phyloP scores from a whole-genome alignment of 2,113 vertebrate species.

The Pachypanchax playfairii region DNA sequence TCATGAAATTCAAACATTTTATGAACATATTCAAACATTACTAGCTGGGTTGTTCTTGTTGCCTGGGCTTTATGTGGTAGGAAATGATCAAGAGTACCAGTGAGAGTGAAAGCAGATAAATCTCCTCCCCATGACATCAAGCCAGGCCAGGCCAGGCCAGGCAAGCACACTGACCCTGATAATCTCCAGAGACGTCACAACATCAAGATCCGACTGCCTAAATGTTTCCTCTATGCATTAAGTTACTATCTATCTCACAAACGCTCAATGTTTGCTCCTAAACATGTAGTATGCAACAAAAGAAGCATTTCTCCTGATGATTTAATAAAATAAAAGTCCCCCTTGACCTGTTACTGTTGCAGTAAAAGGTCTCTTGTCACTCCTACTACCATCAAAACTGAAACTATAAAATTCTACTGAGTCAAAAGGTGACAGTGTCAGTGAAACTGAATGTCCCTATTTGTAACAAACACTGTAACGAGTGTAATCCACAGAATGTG shows the following conservation, averaged over 20 bases:
- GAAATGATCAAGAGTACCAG: slow-evolving; percentile 25
- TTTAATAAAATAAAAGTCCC: slow-evolving; percentile 9
- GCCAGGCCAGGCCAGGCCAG: slow-evolving; percentile 27
- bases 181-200: slow-evolving; percentile 51
- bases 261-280: neutral
- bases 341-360: slow-evolving; percentile 31
- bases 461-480: neutral
- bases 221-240: neutral
- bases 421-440: slow-evolving; percentile 25
- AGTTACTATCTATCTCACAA: neutral
- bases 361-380: slow-evolving; percentile 63
- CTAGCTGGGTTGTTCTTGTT: neutral
- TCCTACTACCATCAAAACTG: slow-evolving; percentile 32
- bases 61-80: slow-evolving; percentile 2
- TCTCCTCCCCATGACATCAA: slow-evolving; percentile 4
- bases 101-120: slow-evolving; percentile 57
- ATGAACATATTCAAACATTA: neutral
- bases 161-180: slow-evolving; percentile 50
- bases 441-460: neutral
- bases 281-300: neutral
- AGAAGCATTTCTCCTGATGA: slow-evolving; percentile 9
- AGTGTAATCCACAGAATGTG: slow-evolving; percentile 1
- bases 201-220: slow-evolving; percentile 6
- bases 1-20: no score
- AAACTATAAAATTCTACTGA: slow-evolving; percentile 1